Evolutionary conservation across 2,888 invertebrate species (phyloP).

Genomic region (Drosophila merina): DNA sequence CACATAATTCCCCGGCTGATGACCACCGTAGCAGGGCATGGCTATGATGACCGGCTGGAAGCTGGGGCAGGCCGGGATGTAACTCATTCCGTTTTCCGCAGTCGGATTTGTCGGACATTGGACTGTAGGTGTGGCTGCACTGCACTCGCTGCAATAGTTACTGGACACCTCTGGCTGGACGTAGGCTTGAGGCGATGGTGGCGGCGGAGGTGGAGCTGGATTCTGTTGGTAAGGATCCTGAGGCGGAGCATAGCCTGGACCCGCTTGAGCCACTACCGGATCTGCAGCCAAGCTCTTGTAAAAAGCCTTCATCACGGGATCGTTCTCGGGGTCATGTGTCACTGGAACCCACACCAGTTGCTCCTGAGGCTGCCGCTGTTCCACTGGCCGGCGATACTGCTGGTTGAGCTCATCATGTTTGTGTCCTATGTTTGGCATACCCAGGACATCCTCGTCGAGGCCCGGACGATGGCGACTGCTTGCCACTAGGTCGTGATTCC

Average conservation of each 20-base stretch:
- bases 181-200: constrained; percentile 22
- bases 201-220: constrained; percentile 1
- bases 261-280: constrained; percentile 17
- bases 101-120: constrained; percentile 33
- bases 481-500: constrained; percentile 14
- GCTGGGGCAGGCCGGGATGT: constrained; percentile 55
- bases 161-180: neutral
- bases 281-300: constrained; percentile 58
- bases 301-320: constrained; percentile 75
- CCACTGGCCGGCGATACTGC: constrained; percentile 34
- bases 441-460: constrained; percentile 50
- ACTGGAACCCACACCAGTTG: constrained; percentile 43
- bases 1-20: constrained; percentile 57
- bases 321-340: constrained; percentile 51
- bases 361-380: constrained; percentile 4
- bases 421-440: constrained; percentile 53
- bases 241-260: constrained; percentile 9
- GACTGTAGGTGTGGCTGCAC: neutral
- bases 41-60: constrained; percentile 75
- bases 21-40: constrained; percentile 72
- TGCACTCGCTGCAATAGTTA: constrained; percentile 19
- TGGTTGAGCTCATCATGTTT: constrained; percentile 47
- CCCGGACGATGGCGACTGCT: constrained; percentile 38
- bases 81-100: constrained; percentile 30
- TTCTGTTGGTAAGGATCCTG: neutral